Percentiles rank a stretch among this genome's conserved stretches.
Evolutionary conservation across 92 coral and sea anemone species (phyloP).

Genomic region (Siderastrea siderea): DNA sequence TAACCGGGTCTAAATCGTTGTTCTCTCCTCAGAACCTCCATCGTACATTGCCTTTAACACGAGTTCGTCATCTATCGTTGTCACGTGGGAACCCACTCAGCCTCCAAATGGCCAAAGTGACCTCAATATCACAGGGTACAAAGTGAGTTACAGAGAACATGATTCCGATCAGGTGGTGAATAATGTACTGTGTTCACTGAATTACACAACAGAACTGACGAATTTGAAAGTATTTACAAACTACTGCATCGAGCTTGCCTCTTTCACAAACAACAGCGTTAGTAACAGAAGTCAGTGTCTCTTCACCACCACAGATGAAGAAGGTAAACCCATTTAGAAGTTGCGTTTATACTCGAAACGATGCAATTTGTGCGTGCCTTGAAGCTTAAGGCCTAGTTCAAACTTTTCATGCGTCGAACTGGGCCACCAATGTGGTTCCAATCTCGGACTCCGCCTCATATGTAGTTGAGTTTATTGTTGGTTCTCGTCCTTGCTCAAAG

Average conservation of each 20-base stretch:
- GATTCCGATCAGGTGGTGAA: neutral
- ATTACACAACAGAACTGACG: neutral
- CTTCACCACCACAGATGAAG: conserved; percentile 31
- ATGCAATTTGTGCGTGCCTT: neutral
- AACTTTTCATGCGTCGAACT: no score
- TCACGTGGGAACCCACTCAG: neutral
- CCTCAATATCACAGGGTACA: conserved; percentile 4
- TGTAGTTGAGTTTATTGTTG: no score
- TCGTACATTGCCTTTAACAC: conserved; percentile 20
- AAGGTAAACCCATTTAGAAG: neutral
- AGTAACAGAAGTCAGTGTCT: conserved; percentile 23
- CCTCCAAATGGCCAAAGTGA: neutral
- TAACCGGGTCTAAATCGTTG: no score
- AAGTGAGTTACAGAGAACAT: neutral
- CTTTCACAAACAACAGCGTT: neutral
- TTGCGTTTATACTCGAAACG: neutral
- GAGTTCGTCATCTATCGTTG: conserved; percentile 25
- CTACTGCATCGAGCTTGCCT: conserved; percentile 16
- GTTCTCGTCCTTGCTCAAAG: no score
- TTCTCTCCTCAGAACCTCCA: conserved; percentile 12
- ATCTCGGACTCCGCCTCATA: no score
- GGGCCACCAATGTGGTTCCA: no score
- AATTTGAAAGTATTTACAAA: conserved; percentile 6
- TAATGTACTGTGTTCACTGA: neutral
- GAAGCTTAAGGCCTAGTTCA: no score